A percentile compares a stretch with the other conserved stretches of the same genome.
These are phyloP conservation scores for Aphelenchoides fujianensis DNA, from an alignment of 1,140 invertebrate genomes.

Conservation along the genomic window DNA sequence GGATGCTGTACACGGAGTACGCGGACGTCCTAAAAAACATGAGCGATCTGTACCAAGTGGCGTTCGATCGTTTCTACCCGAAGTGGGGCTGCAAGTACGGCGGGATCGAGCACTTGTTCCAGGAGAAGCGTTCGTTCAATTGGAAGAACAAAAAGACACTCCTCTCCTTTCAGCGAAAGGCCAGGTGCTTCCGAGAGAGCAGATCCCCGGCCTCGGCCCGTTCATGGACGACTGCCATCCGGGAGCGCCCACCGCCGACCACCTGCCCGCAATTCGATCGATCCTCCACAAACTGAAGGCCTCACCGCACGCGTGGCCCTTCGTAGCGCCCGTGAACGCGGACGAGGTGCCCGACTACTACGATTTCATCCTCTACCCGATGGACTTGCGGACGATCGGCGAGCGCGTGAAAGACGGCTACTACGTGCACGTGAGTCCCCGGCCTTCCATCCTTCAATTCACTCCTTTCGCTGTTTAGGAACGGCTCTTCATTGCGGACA, in stretches of 20 bases:
- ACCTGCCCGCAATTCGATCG: constrained; percentile 19
- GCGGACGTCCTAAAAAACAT: constrained; percentile 40
- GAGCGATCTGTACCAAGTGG: constrained; percentile 39
- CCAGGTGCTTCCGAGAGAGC: constrained; percentile 22
- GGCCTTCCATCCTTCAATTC: constrained; percentile 4
- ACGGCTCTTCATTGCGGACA: constrained; percentile 56
- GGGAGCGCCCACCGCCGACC: constrained; percentile 16
- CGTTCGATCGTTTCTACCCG: constrained; percentile 40
- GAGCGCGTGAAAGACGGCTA: constrained; percentile 48
- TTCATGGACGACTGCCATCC: constrained; percentile 19
- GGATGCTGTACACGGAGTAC: constrained; percentile 38
- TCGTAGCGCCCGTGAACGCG: constrained; percentile 84
- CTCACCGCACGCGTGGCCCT: constrained; percentile 79
- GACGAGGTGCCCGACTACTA: constrained; percentile 92
- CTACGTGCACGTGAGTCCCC: constrained; percentile 52
- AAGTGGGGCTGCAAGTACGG: constrained; percentile 40
- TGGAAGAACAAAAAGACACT: constrained; percentile 10
- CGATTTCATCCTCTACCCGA: constrained; percentile 94
- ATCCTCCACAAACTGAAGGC: constrained; percentile 74
- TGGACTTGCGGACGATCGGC: constrained; percentile 68
- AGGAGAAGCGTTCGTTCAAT: constrained; percentile 30
- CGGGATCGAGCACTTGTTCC: constrained; percentile 48
- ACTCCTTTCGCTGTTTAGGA: constrained; percentile 38
- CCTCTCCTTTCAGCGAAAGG: constrained; percentile 69
- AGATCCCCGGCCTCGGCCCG: constrained; percentile 48